Conservation (phyloP, 2,888 invertebrate species). For the Acleris emargana region DNA sequence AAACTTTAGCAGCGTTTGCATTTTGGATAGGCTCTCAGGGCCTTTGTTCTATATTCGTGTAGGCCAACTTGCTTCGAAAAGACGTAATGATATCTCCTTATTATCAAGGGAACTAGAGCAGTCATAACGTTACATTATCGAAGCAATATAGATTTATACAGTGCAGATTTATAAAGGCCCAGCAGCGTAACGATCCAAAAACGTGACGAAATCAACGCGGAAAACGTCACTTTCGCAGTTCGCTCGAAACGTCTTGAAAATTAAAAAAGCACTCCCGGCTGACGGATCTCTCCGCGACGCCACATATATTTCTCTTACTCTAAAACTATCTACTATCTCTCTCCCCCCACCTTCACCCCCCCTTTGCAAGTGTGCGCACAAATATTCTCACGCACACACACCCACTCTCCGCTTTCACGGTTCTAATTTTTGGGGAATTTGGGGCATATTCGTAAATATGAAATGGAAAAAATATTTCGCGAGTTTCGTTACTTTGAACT, state of each 20-base stretch:
- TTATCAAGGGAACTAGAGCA: no score
- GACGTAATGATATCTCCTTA: no score
- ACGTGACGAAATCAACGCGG: neutral
- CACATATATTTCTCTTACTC: conserved; percentile 74
- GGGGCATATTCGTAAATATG: conserved; percentile 85
- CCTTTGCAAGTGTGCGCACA: conserved; percentile 56
- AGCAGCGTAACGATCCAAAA: neutral
- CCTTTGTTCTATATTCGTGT: no score
- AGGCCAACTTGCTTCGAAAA: no score
- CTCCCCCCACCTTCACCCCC: conserved; percentile 47
- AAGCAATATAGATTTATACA: no score
- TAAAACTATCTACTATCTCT: conserved; percentile 80
- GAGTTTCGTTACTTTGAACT: conserved; percentile 54
- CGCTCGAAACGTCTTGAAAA: conserved; percentile 28
- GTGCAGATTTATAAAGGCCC: no score
- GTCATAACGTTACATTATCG: no score
- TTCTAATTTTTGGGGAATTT: conserved; percentile 85
- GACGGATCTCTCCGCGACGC: conserved; percentile 54
- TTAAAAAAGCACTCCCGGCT: conserved; percentile 47
- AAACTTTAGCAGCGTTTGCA: no score
- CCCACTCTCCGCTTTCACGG: conserved; percentile 77
- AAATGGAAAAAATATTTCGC: conserved; percentile 84
- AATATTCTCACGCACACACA: conserved; percentile 64
- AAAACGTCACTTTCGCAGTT: conserved; percentile 22
- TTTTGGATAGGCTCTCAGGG: no score